phyloP scores from a whole-genome alignment of 2,888 invertebrate genomes.

The Exephanes ischioxanthus region DNA sequence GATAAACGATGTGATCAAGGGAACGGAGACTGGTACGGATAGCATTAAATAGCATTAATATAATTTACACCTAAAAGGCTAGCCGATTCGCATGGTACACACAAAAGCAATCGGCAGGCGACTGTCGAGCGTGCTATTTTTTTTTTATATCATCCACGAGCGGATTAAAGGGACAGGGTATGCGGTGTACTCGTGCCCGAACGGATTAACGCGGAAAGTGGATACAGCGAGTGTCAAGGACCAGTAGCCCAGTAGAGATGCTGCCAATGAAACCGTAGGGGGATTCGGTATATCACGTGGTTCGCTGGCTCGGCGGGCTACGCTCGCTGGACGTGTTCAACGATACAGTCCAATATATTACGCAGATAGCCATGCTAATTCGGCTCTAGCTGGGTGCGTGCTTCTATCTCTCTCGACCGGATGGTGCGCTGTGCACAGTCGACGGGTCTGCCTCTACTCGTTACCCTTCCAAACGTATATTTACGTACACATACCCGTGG shows the following conservation, averaged over 20 bases:
- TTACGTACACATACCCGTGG: not conserved
- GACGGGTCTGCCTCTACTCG: conserved; percentile 3
- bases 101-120: not conserved
- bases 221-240: conserved; percentile 76
- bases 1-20: not conserved
- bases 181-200: conserved; percentile 52
- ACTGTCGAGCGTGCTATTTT: conserved; percentile 1
- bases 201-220: conserved; percentile 79
- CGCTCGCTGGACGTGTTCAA: conserved; percentile 71
- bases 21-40: not conserved
- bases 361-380: conserved; percentile 82
- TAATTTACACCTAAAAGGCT: not conserved
- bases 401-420: conserved; percentile 53
- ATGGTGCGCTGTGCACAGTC: conserved; percentile 65
- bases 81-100: not conserved
- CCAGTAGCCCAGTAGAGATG: conserved; percentile 62
- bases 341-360: conserved; percentile 81
- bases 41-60: not conserved
- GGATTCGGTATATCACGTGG: conserved; percentile 76
- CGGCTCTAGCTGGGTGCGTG: conserved; percentile 73
- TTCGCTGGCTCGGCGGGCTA: conserved; percentile 60
- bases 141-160: conserved; percentile 7
- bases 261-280: conserved; percentile 79
- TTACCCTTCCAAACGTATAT: conserved; percentile 4
- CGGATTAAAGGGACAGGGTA: conserved; percentile 1